Percentiles rank a stretch among this genome's conserved stretches.
These are phyloP conservation scores for Holcopasites calliopsidis DNA, from an alignment of 1,140 invertebrate genomes.

Conservation along the genomic window DNA sequence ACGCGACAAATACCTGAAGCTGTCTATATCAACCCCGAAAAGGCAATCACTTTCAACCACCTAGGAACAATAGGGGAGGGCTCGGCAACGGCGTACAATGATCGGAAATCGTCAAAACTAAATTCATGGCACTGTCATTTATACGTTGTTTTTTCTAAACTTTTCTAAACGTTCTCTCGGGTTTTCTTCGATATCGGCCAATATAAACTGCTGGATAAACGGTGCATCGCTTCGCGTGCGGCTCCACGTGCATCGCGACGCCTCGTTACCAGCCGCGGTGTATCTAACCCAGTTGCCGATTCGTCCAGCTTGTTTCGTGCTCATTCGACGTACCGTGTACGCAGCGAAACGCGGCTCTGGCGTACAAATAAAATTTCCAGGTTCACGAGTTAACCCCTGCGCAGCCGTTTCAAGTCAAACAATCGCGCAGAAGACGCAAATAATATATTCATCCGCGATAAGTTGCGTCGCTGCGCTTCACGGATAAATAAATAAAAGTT, in stretches of 20 bases:
- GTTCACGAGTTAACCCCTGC: neutral
- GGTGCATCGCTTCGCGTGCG: neutral
- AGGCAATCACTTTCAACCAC: no score
- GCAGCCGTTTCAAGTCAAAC: slow-evolving; percentile 67
- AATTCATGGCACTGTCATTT: no score
- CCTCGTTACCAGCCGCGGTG: slow-evolving; percentile 64
- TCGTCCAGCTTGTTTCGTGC: slow-evolving; percentile 66
- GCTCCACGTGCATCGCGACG: slow-evolving; percentile 14
- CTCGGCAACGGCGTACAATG: no score
- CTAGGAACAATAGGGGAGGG: no score
- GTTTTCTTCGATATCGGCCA: no score
- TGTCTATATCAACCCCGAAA: no score
- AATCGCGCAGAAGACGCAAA: slow-evolving; percentile 43
- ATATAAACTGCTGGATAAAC: neutral
- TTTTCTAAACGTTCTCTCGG: no score
- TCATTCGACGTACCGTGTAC: slow-evolving; percentile 65
- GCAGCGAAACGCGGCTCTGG: slow-evolving; percentile 56
- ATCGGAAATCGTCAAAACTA: no score
- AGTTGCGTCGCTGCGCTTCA: slow-evolving; percentile 29
- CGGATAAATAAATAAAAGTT: slow-evolving; percentile 65
- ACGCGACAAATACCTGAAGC: no score
- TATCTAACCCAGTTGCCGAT: slow-evolving; percentile 73
- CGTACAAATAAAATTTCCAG: slow-evolving; percentile 60
- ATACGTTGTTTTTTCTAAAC: no score
- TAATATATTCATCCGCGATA: slow-evolving; percentile 59